Evolutionary conservation across 2,888 invertebrate genomes (phyloP).

Genomic region (Nymphalis polychloros): DNA sequence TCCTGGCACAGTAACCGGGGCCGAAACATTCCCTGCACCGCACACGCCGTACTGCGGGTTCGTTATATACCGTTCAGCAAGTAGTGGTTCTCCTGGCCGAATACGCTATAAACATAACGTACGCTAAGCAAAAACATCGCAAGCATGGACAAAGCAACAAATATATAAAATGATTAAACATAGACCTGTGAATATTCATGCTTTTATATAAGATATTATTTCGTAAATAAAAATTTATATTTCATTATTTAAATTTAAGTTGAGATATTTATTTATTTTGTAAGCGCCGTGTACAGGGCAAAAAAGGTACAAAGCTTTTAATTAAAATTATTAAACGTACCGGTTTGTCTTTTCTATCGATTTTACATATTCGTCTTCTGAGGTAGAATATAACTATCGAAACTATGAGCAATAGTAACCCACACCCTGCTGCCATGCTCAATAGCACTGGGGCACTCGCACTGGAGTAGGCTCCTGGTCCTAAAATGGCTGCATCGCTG

Average conservation of each 20-base stretch:
- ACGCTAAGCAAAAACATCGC: constrained; percentile 41
- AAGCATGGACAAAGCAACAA: constrained; percentile 35
- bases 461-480: constrained; percentile 50
- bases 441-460: constrained; percentile 52
- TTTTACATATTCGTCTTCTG: constrained; percentile 62
- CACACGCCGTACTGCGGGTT: constrained; percentile 88
- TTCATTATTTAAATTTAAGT: constrained; percentile 1
- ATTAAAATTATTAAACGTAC: constrained; percentile 48
- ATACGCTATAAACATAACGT: constrained; percentile 69
- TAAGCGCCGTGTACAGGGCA: constrained; percentile 18
- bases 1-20: constrained; percentile 42
- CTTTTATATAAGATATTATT: background rate
- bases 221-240: no score
- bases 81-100: constrained; percentile 82
- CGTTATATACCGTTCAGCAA: constrained; percentile 87
- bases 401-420: constrained; percentile 55
- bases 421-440: constrained; percentile 51
- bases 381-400: constrained; percentile 59
- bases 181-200: background rate
- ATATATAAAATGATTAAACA: background rate
- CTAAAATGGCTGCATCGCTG: constrained; percentile 50
- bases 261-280: constrained; percentile 14
- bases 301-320: constrained; percentile 15
- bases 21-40: constrained; percentile 57
- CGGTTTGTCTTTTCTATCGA: constrained; percentile 71